Conservation (phyloP, 1,140 invertebrate species). For the Diabrotica virgifera region DNA sequence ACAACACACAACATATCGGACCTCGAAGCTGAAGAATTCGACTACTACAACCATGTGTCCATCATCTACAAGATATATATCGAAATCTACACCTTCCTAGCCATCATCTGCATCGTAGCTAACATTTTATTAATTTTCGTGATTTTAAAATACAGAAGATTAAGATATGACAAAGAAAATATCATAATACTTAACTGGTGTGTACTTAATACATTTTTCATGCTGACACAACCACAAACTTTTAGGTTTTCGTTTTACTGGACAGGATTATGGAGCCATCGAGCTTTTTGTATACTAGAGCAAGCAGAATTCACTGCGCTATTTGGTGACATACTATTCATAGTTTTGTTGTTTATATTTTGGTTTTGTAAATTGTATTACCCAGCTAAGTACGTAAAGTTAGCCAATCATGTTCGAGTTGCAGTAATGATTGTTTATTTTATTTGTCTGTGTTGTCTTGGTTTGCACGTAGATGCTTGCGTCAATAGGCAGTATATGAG, state of each 20-base stretch:
- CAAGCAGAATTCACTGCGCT: conserved; percentile 12
- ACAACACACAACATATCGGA: too few species aligned
- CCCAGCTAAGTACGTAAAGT: conserved; percentile 8
- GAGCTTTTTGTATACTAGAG: conserved; percentile 14
- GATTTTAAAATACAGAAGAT: conserved; percentile 24
- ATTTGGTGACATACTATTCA: conserved; percentile 4
- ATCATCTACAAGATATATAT: conserved; percentile 4
- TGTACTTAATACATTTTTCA: conserved; percentile 16
- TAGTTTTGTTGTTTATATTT: conserved; percentile 15
- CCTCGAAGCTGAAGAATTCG: too few species aligned
- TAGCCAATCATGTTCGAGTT: conserved; percentile 11
- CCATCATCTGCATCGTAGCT: conserved; percentile 16
- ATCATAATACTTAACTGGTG: conserved; percentile 22
- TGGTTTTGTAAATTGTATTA: conserved; percentile 24
- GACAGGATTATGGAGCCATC: not conserved
- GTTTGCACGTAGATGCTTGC: not conserved
- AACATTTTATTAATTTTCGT: conserved; percentile 23
- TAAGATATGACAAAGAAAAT: conserved; percentile 20
- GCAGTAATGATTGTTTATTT: conserved; percentile 13
- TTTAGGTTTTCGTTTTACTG: conserved; percentile 6
- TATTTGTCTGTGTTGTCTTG: not conserved
- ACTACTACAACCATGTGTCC: too few species aligned
- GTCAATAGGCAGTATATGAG: not conserved
- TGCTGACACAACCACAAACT: conserved; percentile 11
- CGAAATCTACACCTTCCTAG: conserved; percentile 20